These are phyloP conservation scores for Albula goreensis DNA, from an alignment of 2,113 vertebrate genomes.

Conservation along the genomic window DNA sequence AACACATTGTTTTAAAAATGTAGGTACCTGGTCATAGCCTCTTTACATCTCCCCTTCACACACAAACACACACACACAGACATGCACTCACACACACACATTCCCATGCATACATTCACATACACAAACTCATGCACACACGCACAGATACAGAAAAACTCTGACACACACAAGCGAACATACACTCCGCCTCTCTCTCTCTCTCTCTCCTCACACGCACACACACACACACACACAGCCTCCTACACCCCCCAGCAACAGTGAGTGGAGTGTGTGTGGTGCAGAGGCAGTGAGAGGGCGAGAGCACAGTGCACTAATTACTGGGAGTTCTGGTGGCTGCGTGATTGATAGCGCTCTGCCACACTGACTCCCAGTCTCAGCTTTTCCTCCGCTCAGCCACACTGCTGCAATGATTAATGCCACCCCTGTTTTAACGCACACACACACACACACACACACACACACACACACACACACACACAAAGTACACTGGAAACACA, in stretches of 20 bases:
- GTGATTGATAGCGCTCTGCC: constrained; percentile 81
- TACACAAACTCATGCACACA: background rate
- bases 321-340: constrained; percentile 84
- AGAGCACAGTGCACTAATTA: constrained; percentile 87
- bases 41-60: background rate
- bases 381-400: constrained; percentile 68
- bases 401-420: constrained; percentile 74
- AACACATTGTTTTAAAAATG: constrained; percentile 39
- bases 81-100: background rate
- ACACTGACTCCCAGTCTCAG: constrained; percentile 73
- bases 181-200: background rate
- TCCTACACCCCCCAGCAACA: background rate
- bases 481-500: background rate
- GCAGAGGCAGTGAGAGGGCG: constrained; percentile 77
- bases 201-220: background rate
- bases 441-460: constrained; percentile 33
- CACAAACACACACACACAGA: background rate
- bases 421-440: constrained; percentile 22
- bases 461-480: constrained; percentile 23
- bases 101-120: background rate
- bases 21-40: constrained; percentile 24
- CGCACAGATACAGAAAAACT: background rate
- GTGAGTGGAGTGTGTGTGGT: constrained; percentile 76
- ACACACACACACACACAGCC: background rate
- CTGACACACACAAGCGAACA: background rate